phyloP scores from a whole-genome alignment of 2,888 invertebrate species.

The Myathropa florea region DNA sequence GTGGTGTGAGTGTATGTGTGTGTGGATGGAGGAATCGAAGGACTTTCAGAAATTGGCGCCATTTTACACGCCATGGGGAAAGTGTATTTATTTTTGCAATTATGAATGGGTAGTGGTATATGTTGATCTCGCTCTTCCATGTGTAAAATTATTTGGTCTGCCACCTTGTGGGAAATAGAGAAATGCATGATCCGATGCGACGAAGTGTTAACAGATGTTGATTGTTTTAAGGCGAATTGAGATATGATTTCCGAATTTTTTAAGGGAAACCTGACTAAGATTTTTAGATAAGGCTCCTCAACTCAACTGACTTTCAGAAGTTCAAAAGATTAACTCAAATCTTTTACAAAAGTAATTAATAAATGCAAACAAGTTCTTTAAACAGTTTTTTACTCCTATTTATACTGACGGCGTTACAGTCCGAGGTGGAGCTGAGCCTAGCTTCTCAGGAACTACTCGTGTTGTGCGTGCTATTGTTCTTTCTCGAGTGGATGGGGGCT shows the following conservation, averaged over 20 bases:
- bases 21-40: neutral
- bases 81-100: conserved; percentile 28
- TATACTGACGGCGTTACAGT: too few relatives aligned
- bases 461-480: too few relatives aligned
- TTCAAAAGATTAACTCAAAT: too few relatives aligned
- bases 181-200: neutral
- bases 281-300: too few relatives aligned
- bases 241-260: neutral
- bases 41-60: conserved; percentile 29
- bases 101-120: neutral
- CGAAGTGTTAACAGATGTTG: neutral
- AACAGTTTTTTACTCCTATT: too few relatives aligned
- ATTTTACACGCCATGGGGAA: conserved; percentile 15
- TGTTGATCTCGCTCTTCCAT: neutral
- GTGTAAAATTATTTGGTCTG: neutral
- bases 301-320: too few relatives aligned
- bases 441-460: too few relatives aligned
- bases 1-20: too few relatives aligned
- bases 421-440: too few relatives aligned
- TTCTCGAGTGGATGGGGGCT: too few relatives aligned
- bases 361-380: too few relatives aligned
- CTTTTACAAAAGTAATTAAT: too few relatives aligned
- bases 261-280: neutral
- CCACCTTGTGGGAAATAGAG: neutral
- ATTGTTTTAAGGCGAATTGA: neutral